A percentile compares a stretch with the other conserved stretches of the same genome.
Conservation (phyloP, 2,113 vertebrate species). For the Cryptotis parvus region DNA sequence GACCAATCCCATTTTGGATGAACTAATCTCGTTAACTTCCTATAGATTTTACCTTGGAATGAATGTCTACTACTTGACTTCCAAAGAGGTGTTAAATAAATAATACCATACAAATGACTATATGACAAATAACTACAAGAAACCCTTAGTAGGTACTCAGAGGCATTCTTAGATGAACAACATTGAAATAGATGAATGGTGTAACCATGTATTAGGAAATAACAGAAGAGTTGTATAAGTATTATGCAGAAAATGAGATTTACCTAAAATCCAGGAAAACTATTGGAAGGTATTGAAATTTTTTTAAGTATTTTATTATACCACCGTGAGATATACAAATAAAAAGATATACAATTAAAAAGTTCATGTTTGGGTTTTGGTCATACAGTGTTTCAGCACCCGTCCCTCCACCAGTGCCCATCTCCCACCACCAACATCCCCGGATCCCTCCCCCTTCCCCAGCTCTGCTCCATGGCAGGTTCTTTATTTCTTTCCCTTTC, state of each 20-base stretch:
- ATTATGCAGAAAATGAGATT: not conserved
- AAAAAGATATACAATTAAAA: too few relatives aligned
- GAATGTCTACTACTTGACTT: not conserved
- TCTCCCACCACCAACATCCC: too few relatives aligned
- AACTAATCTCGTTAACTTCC: not conserved
- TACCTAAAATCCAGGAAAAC: not conserved
- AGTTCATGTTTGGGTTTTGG: too few relatives aligned
- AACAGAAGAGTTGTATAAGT: not conserved
- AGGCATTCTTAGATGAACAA: not conserved
- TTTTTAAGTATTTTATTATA: too few relatives aligned
- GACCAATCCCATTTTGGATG: not conserved
- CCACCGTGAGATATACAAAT: too few relatives aligned
- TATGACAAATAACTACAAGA: not conserved
- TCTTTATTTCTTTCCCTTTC: too few relatives aligned
- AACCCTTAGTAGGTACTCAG: not conserved
- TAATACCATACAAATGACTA: not conserved
- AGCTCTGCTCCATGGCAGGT: too few relatives aligned
- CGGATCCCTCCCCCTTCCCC: too few relatives aligned
- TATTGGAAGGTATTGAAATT: slow-evolving; percentile 26
- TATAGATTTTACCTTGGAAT: too few relatives aligned
- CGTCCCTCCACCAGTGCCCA: too few relatives aligned
- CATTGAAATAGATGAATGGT: not conserved
- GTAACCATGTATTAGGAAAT: not conserved
- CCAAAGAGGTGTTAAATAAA: not conserved
- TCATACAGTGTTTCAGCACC: too few relatives aligned